Conservation (phyloP, 2,797 vertebrate genomes). For the Microctenopoma stevenorrisi region DNA sequence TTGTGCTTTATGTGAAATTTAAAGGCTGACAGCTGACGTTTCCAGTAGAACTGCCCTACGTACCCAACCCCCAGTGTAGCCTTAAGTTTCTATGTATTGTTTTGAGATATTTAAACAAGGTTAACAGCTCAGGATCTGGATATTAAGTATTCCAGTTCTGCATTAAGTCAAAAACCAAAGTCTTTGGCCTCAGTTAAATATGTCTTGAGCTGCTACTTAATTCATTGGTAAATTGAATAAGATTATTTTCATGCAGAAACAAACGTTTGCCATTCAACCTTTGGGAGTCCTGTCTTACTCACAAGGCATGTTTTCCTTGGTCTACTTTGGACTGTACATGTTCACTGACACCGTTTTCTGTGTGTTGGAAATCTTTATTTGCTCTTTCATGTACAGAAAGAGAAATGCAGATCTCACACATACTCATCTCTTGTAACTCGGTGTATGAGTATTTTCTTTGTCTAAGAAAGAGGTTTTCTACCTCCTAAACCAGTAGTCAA, state of each 20-base stretch:
- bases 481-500: constrained; percentile 40
- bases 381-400: constrained; percentile 54
- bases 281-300: no score
- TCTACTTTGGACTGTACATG: neutral
- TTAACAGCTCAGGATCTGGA: neutral
- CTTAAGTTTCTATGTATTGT: neutral
- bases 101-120: no score
- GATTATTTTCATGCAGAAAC: neutral
- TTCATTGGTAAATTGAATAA: neutral
- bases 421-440: constrained; percentile 22
- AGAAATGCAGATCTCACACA: constrained; percentile 56
- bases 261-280: neutral
- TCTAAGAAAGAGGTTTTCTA: constrained; percentile 30
- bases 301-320: constrained; percentile 26
- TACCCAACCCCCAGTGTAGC: neutral
- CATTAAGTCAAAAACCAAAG: no score
- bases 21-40: neutral
- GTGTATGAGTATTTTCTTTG: constrained; percentile 15
- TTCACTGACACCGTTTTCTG: constrained; percentile 12
- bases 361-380: constrained; percentile 66
- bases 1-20: neutral
- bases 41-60: neutral
- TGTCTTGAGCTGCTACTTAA: neutral
- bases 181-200: no score
- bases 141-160: neutral